Base-by-base conservation (phyloP, 2,113 vertebrate species). In the Neoarius graeffei region DNA sequence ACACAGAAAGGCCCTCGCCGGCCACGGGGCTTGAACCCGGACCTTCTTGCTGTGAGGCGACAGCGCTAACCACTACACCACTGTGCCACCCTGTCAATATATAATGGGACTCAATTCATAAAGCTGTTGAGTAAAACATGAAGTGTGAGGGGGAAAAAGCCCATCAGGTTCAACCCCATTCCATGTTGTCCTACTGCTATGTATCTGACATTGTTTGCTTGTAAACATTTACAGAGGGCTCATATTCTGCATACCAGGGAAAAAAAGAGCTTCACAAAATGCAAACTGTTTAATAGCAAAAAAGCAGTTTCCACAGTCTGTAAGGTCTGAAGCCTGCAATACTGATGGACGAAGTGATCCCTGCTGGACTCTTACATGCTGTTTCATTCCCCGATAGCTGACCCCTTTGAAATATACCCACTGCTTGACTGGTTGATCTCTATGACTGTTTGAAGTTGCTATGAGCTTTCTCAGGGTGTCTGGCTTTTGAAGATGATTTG, bases 361-460 rank as follows among this genome's bases (percentile, higher is more conserved):
- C 76, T 88, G 81, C 64, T 81, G 71, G 60, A 81, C 59, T 54
- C 56, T 87, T 35, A 27, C 66, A 66, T 87, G 85, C 66, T 67
- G 86, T 71, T 86, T 88, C 67, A 87, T 86, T 83, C 54, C 81
- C 80, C 83, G 71, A 87, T 48, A 80, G 27, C 66, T 80, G 74
- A 87, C 83, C 91, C 54, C 90, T 92, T 91, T 91, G 90, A 92
- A 91, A 91, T 91, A 85, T 88, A 74, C 20, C 80, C 20, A 60
- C 57, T 48, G 83, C 88, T 88, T 92, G 85, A 91, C 77, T 35
- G 84, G 67, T 92, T 91, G 93, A 91, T 93, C 90, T 88, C 9
- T 10, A 48, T 89, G 86, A 64, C 91, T 92, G 93, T 95, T 94
- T 96, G 94, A 95, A 94, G 94, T 92, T 89, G 91, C 91, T 92